Conservation (phyloP, 2,797 vertebrate genomes). For the Premnoplex brunnescens region DNA sequence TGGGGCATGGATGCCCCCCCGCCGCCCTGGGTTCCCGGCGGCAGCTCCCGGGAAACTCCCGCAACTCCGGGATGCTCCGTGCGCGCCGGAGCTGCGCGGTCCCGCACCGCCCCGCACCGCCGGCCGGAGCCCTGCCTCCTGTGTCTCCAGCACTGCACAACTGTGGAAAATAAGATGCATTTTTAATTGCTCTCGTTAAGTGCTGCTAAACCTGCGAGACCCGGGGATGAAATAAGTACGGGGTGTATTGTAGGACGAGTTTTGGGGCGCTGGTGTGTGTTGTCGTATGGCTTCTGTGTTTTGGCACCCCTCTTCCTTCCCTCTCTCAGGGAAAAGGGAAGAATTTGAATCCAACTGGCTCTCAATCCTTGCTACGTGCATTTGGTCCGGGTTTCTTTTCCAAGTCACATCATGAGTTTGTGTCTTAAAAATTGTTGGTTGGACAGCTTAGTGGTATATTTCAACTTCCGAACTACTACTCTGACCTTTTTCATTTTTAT, state of each 20-base stretch:
- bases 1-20: not conserved
- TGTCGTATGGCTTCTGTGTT: not conserved
- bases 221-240: not conserved
- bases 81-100: not conserved
- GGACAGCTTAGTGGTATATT: not conserved
- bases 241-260: not conserved
- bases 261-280: not conserved
- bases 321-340: not conserved
- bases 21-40: too few relatives aligned
- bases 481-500: not conserved
- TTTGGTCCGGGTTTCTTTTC: not conserved
- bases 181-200: not conserved
- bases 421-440: conserved; percentile 22
- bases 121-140: not conserved
- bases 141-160: not conserved
- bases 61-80: not conserved
- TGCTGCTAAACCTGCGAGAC: not conserved
- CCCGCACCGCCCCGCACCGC: not conserved
- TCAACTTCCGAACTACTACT: not conserved
- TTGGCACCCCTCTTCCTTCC: not conserved
- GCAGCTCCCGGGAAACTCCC: not conserved
- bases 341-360: not conserved
- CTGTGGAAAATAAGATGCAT: not conserved
- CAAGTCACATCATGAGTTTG: not conserved
- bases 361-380: not conserved